Evolutionary conservation across 2,888 invertebrate genomes (phyloP).

Genomic region (Pyrrhia umbra): DNA sequence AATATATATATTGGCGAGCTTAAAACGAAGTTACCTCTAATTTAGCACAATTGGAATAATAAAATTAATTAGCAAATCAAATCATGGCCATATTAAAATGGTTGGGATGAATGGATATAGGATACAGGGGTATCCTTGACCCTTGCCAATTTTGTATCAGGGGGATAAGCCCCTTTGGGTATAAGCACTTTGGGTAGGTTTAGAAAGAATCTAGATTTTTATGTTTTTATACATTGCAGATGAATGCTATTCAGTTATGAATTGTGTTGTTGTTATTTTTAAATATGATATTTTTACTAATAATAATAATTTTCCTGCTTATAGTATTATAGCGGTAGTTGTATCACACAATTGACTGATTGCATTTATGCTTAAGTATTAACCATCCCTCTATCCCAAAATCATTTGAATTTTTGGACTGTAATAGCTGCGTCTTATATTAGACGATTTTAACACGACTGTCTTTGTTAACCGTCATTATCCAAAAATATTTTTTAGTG

Average conservation of each 20-base stretch:
- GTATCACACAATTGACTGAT: too few relatives aligned
- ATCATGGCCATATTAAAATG: conserved; percentile 35
- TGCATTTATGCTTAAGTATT: too few relatives aligned
- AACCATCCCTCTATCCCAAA: too few relatives aligned
- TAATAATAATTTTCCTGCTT: background rate
- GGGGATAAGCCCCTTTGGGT: background rate
- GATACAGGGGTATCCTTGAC: conserved; percentile 45
- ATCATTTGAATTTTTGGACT: too few relatives aligned
- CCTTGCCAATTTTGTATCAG: conserved; percentile 10
- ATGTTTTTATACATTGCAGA: background rate
- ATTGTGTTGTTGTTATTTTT: background rate
- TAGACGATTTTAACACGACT: too few relatives aligned
- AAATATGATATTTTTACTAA: background rate
- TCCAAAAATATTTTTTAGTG: too few relatives aligned
- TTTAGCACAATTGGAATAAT: background rate
- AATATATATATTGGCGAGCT: too few relatives aligned
- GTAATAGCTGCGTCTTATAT: too few relatives aligned
- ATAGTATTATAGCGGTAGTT: too few relatives aligned
- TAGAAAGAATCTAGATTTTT: background rate
- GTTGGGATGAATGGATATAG: conserved; percentile 39
- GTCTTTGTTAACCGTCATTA: too few relatives aligned
- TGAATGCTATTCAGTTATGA: background rate
- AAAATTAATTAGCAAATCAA: background rate
- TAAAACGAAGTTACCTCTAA: background rate
- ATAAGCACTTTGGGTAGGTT: background rate